Evolutionary conservation across 2,888 invertebrate genomes (phyloP), one percentile per base, ranked within the genome.

Genomic region (Argyra leucocephala): DNA sequence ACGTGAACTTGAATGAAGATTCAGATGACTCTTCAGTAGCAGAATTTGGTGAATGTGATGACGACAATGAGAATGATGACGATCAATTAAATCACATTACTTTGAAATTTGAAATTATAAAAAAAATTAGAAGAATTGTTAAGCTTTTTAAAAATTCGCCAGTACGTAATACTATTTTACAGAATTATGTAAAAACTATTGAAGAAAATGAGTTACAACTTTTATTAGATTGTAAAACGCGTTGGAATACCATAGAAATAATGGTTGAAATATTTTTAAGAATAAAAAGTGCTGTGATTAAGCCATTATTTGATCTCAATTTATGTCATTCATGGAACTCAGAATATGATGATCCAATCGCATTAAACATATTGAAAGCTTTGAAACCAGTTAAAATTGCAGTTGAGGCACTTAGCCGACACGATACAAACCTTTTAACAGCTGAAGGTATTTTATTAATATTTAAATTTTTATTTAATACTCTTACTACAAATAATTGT

Each of bases 371-470:
- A 24, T 64, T 61, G 21, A 12, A 23, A 26, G 22, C 31, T 24
- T 64, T 64, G 7, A 48, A 64, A 15, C 61, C 64, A 37, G 24
- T 64, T n/a, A 57, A 64, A 64, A 61, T 61, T 10, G 48, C 64
- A 9, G 26, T 64, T 2, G 64, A 64, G 22, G 64, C 64, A 12
- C 48, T 64, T 23, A 58, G 58, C 12, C 60, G 61, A 23, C 6
- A 57, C 3, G 61, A 61, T 61, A 26, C 64, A 24, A 61, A 61
- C 12, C 24, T 64, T 36, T 61, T 61, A 64, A n/a, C 61, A 12
- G 58, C 58, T 15, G 64, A 64, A 61, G 64, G 64, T 24, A 61
- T 64, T 48, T 61, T 64, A 48, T n/a, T n/a, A n/a, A n/a, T n/a
- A n/a, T n/a, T n/a, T n/a, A 48, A 64, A 61, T 64, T 61, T 24